phyloP scores from a whole-genome alignment of 2,888 invertebrate genomes.

The Therioaphis trifolii region DNA sequence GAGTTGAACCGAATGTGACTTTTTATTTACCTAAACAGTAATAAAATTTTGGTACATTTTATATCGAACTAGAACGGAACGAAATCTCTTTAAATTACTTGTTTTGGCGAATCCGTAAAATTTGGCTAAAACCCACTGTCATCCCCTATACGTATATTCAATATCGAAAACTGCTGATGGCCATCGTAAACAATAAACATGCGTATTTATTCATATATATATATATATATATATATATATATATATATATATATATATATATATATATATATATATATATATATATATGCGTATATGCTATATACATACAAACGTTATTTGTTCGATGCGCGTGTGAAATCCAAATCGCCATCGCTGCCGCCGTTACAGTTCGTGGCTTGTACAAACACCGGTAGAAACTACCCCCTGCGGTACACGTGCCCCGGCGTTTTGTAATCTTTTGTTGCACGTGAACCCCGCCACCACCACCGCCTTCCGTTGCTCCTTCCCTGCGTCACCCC shows the following conservation, averaged over 20 bases:
- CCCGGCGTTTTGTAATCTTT: slow-evolving; percentile 55
- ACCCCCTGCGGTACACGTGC: slow-evolving; percentile 40
- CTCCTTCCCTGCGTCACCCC: too few species aligned
- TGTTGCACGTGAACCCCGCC: slow-evolving; percentile 33
- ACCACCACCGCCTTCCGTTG: too few species aligned
- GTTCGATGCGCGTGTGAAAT: slow-evolving; percentile 35
- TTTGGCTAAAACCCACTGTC: too few species aligned
- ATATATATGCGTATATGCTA: not conserved
- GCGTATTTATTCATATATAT: too few species aligned
- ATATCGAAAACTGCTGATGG: too few species aligned
- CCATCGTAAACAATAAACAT: not conserved
- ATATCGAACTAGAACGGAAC: not conserved
- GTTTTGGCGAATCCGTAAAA: not conserved
- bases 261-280: too few species aligned
- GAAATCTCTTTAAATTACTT: too few species aligned
- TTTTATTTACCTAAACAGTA: too few species aligned
- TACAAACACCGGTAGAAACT: slow-evolving; percentile 46
- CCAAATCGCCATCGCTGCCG: not conserved
- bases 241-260: not conserved
- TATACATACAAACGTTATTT: not conserved
- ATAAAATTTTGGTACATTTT: too few species aligned
- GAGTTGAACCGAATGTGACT: too few species aligned
- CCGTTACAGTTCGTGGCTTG: slow-evolving; percentile 40
- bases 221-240: too few species aligned
- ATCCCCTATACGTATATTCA: too few species aligned